Evolutionary conservation across 1,140 invertebrate species (phyloP).

Genomic region (Bombus vancouverensis): DNA sequence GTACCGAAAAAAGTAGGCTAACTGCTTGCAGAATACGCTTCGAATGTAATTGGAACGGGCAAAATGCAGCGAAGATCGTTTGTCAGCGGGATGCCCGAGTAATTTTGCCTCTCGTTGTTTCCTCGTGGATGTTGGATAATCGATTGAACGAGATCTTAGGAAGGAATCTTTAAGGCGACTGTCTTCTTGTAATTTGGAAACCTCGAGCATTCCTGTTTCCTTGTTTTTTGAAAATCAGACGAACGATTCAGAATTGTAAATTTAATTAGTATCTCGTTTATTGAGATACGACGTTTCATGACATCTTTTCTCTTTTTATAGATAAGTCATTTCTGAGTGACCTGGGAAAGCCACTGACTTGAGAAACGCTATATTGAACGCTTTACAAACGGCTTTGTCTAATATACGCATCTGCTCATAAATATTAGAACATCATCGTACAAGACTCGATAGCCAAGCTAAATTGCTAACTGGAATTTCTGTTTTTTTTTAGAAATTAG

Average conservation of each 20-base stretch:
- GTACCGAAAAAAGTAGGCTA: constrained; percentile 37
- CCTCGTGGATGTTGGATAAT: background rate
- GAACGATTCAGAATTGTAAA: background rate
- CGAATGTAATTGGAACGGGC: background rate
- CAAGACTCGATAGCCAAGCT: no score
- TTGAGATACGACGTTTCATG: no score
- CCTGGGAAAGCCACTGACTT: no score
- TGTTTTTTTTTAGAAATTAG: constrained; percentile 85
- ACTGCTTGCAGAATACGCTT: constrained; percentile 23
- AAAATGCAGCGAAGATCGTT: constrained; percentile 2
- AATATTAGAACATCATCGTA: no score
- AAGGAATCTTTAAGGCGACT: background rate
- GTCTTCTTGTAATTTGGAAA: background rate
- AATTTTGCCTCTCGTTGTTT: background rate
- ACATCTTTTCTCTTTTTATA: no score
- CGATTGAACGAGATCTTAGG: background rate
- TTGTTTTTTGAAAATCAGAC: no score
- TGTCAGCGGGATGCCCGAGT: background rate
- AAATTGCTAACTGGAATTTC: background rate
- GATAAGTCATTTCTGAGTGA: no score
- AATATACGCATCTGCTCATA: no score
- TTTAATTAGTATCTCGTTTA: no score
- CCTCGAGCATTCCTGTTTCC: background rate
- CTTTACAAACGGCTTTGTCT: no score
- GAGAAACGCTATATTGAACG: no score